Evolutionary conservation across 2,888 invertebrate species (phyloP), one percentile per base, ranked within the genome.

Genomic region (Andricus curvator): DNA sequence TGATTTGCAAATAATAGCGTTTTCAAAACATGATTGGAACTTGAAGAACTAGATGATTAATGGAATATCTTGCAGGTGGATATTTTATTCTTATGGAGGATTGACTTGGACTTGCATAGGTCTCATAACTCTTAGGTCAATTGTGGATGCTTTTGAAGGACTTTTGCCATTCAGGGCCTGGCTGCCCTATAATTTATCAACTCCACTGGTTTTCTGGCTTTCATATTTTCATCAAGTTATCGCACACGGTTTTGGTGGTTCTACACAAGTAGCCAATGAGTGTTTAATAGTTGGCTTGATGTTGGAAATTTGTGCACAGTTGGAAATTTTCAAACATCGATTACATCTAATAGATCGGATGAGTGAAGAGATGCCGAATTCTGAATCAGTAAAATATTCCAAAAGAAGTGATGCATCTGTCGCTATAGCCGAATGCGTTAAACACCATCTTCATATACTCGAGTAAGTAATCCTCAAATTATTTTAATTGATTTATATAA

Each of bases 211-310:
- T n/a, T 82, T 84, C 79, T 84, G 82, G 84, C 60, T 78, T 15
- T 85, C 85, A 8, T 86, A 86, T 80, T 22, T 84, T 13, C 85
- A 86, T 62, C 86, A 85, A 78, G 85, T 84, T 0, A 60, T 85
- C 22, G 85, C 84, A 13, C 85, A 85, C 22, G 44, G 83, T 5
- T 79, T 81, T 33, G 78, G 83, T 11, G 84, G 81, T 9, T 79
- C 78, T 0, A 78, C 85, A 0, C 84, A 87, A 77, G 84, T 85
- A 22, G 86, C 82, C 11, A 84, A 79, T 22, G 87, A 88, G 70
- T 84, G 84, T 0, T 81, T 87, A 68, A 83, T 87, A 20, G 82
- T 82, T 22, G 87, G 84, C 20, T 79, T 86, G 79, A 84, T 87
- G 82, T 44, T 87, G 22, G 85, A 87, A 81, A 68, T 85, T 5